Conservation (phyloP, 1,140 invertebrate genomes). For the Platyscapa corneri region DNA sequence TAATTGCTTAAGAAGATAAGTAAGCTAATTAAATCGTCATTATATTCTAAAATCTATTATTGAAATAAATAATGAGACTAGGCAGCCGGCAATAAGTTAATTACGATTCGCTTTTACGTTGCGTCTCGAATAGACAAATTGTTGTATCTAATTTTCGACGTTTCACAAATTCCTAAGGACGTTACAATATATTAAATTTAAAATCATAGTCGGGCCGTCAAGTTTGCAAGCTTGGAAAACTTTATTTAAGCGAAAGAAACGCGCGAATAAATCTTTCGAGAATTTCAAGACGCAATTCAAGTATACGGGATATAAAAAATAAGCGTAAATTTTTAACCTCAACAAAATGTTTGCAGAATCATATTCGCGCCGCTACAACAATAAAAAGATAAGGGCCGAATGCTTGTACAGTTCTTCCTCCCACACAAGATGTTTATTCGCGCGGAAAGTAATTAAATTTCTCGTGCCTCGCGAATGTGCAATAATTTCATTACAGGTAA, state of each 20-base stretch:
- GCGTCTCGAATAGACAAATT: too few relatives aligned
- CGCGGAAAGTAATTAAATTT: background rate
- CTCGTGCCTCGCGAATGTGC: background rate
- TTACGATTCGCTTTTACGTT: background rate
- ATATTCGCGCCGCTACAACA: background rate
- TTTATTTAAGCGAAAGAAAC: background rate
- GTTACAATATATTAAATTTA: too few relatives aligned
- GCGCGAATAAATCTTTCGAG: background rate
- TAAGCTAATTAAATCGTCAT: background rate
- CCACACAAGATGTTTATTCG: background rate
- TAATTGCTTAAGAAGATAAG: slow-evolving; percentile 16
- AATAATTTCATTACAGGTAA: background rate
- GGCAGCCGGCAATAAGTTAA: background rate
- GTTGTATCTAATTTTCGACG: too few relatives aligned
- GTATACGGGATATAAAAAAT: background rate
- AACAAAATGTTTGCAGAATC: background rate
- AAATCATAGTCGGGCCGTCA: background rate
- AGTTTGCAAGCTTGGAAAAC: background rate
- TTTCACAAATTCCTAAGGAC: too few relatives aligned
- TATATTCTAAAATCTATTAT: background rate
- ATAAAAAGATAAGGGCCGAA: background rate
- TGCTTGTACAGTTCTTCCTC: background rate
- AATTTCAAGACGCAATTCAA: background rate
- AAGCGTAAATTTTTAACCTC: background rate
- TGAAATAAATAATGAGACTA: background rate